Conservation (phyloP, 2,888 invertebrate genomes). For the Apamea monoglypha region DNA sequence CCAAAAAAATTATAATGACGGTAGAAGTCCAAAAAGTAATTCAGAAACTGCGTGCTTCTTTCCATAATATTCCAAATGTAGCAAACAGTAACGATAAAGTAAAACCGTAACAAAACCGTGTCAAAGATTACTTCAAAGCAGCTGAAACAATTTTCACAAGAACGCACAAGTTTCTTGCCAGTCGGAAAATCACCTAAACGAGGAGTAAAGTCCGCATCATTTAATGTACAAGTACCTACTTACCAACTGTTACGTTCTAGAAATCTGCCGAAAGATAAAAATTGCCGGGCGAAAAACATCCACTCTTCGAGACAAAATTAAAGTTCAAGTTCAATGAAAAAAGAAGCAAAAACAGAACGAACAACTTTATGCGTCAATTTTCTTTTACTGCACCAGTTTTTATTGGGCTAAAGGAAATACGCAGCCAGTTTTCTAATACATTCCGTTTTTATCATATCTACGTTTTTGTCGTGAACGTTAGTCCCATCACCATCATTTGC, state of each 20-base stretch:
- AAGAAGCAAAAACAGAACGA: not conserved
- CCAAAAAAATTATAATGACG: constrained; percentile 5
- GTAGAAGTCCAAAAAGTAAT: constrained; percentile 20
- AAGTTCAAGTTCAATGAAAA: constrained; percentile 57
- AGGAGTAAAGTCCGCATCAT: constrained; percentile 14
- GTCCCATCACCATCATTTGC: not conserved
- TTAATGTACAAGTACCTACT: not conserved
- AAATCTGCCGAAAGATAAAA: constrained; percentile 22
- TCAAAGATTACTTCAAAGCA: constrained; percentile 9
- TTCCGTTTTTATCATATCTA: constrained; percentile 18
- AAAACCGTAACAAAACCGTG: not conserved
- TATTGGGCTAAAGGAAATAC: constrained; percentile 31
- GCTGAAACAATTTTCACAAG: constrained; percentile 23
- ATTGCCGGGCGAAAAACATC: not conserved
- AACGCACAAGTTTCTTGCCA: constrained; percentile 6
- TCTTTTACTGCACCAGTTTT: constrained; percentile 27
- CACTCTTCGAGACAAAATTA: constrained; percentile 19
- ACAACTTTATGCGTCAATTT: constrained; percentile 28
- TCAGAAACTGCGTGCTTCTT: not conserved
- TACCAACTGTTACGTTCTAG: constrained; percentile 16
- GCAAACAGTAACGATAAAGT: not conserved
- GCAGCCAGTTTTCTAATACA: constrained; percentile 37
- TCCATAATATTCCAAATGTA: not conserved
- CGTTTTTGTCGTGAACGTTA: constrained; percentile 7
- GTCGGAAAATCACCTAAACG: constrained; percentile 22